phyloP scores from a whole-genome alignment of 2,888 invertebrate genomes.

The Quadroppia sp. region DNA sequence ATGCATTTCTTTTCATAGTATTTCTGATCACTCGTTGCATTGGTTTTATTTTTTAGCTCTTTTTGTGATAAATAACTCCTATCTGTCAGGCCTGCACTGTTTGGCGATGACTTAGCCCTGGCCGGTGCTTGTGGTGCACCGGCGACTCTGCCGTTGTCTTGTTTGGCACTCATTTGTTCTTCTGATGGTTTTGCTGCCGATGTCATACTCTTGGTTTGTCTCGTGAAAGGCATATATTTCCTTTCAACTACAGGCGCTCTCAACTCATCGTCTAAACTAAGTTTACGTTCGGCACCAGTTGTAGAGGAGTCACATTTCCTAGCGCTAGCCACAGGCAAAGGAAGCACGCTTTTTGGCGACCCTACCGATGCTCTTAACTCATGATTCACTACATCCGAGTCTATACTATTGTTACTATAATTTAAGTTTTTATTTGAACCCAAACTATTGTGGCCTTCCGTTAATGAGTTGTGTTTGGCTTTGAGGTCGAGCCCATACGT shows the following conservation, averaged over 20 bases:
- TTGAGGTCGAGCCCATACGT: conserved; percentile 19
- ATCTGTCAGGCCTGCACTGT: background rate
- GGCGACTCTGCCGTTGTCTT: background rate
- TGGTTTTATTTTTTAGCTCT: conserved; percentile 11
- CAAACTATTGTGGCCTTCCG: conserved; percentile 6
- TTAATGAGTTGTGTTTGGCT: conserved; percentile 3
- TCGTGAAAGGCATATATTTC: background rate
- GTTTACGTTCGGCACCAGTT: conserved; percentile 40
- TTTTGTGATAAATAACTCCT: background rate
- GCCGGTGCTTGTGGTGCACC: background rate
- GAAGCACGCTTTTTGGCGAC: conserved; percentile 45
- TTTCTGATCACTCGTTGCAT: background rate
- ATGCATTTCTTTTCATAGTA: background rate
- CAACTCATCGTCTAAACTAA: background rate
- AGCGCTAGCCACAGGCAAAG: conserved; percentile 46
- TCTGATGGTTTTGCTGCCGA: background rate
- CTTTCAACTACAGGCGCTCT: conserved; percentile 4
- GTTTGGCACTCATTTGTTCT: background rate
- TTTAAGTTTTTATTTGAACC: background rate
- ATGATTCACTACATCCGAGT: background rate
- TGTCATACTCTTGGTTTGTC: background rate
- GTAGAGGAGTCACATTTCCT: conserved; percentile 31
- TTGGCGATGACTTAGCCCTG: conserved; percentile 8
- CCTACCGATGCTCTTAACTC: conserved; percentile 21
- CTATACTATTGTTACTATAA: background rate